Evolutionary conservation across 1,140 invertebrate species (phyloP).

Genomic region (Drosophila pallidifrons): DNA sequence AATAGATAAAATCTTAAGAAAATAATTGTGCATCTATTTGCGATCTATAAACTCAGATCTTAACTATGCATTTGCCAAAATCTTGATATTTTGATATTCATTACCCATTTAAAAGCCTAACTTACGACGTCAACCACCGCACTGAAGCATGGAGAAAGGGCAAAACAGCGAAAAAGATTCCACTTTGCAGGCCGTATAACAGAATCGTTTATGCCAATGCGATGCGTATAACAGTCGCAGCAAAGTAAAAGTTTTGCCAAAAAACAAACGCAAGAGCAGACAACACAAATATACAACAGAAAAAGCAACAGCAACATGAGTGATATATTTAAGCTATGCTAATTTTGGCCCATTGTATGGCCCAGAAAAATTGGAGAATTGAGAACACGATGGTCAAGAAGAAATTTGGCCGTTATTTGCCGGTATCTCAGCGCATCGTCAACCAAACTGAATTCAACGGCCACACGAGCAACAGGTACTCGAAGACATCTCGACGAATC

Average conservation of each 20-base stretch:
- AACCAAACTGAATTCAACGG: slow-evolving; percentile 46
- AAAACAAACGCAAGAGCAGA: background rate
- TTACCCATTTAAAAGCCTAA: background rate
- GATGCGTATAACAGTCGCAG: slow-evolving; percentile 39
- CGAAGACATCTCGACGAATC: too few species aligned
- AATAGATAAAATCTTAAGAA: too few species aligned
- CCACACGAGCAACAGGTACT: slow-evolving; percentile 29
- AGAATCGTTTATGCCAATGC: slow-evolving; percentile 24
- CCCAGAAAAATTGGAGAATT: slow-evolving; percentile 43
- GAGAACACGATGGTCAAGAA: slow-evolving; percentile 28
- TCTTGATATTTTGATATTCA: too few species aligned
- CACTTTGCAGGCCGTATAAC: slow-evolving; percentile 28
- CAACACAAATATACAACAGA: too few species aligned
- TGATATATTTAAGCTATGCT: slow-evolving; percentile 49
- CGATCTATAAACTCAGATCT: too few species aligned
- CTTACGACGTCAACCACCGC: background rate
- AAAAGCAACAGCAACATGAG: slow-evolving; percentile 1
- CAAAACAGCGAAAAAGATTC: background rate
- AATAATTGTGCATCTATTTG: too few species aligned
- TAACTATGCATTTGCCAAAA: too few species aligned
- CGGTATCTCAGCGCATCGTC: slow-evolving; percentile 10
- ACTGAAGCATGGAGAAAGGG: slow-evolving; percentile 8
- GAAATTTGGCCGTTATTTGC: slow-evolving; percentile 40
- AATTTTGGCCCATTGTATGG: slow-evolving; percentile 45
- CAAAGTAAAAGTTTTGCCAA: slow-evolving; percentile 68